These are phyloP conservation scores for Drosophila villosipedis DNA, from an alignment of 2,888 invertebrate genomes.

Conservation along the genomic window DNA sequence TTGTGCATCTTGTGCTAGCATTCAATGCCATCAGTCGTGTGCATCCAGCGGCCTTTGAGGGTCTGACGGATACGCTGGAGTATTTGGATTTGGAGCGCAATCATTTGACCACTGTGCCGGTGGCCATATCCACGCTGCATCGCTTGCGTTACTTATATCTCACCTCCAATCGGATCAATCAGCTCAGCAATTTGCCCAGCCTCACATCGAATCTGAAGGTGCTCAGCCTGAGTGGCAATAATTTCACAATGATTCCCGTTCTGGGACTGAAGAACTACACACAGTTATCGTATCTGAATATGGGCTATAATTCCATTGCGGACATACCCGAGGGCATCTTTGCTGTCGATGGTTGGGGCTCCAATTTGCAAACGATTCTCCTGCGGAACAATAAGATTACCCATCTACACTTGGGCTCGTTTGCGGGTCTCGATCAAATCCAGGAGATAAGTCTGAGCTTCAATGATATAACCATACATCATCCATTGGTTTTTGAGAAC, in stretches of 20 bases:
- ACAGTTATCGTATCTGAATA: conserved; percentile 93
- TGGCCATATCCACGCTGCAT: conserved; percentile 89
- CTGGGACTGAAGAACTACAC: conserved; percentile 90
- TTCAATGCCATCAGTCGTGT: conserved; percentile 91
- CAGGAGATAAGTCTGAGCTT: conserved; percentile 96
- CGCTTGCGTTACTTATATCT: conserved; percentile 92
- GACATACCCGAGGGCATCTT: conserved; percentile 92
- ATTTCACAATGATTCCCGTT: conserved; percentile 90
- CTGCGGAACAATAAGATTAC: conserved; percentile 94
- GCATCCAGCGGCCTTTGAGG: conserved; percentile 90
- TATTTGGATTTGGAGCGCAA: conserved; percentile 94
- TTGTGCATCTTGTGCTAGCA: conserved; percentile 91
- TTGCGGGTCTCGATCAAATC: conserved; percentile 90
- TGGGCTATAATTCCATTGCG: conserved; percentile 94
- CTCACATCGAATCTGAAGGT: conserved; percentile 88
- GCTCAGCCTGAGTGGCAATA: conserved; percentile 92
- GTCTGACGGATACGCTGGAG: conserved; percentile 90
- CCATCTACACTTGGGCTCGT: conserved; percentile 89
- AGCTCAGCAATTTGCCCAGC: conserved; percentile 87
- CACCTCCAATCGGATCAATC: conserved; percentile 91
- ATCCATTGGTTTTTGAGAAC: conserved; percentile 92
- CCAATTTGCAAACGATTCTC: conserved; percentile 91
- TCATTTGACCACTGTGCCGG: conserved; percentile 89
- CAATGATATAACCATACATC: conserved; percentile 93
- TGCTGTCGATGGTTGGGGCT: conserved; percentile 89